Conservation (phyloP, 1,140 invertebrate species). For the Brachionus asplanchnoidis region DNA sequence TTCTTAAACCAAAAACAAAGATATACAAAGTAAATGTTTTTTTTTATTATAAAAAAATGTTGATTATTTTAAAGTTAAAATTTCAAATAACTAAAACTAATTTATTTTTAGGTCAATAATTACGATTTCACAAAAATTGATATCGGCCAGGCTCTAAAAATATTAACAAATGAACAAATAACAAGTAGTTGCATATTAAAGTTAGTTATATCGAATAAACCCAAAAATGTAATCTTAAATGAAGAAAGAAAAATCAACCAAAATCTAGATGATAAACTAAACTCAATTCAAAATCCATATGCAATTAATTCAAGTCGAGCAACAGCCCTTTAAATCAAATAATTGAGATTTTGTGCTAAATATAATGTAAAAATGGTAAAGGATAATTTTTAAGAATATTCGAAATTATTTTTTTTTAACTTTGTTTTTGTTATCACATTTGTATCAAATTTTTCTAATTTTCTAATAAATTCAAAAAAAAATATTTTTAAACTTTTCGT, state of each 20-base stretch:
- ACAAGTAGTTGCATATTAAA: background rate
- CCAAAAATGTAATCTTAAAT: conserved; percentile 2
- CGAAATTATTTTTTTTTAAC: background rate
- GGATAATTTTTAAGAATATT: background rate
- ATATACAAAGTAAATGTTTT: conserved; percentile 23
- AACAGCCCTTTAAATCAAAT: background rate
- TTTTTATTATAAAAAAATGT: too few species aligned
- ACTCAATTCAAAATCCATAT: conserved; percentile 11
- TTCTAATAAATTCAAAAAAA: background rate
- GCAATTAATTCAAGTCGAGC: background rate
- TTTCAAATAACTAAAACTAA: background rate
- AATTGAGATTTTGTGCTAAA: background rate
- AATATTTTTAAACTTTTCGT: background rate
- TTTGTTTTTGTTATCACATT: background rate
- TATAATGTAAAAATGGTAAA: background rate
- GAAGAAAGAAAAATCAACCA: conserved; percentile 10
- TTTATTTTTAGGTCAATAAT: conserved; percentile 9
- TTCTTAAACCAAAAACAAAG: conserved; percentile 29
- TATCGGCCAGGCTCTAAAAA: background rate
- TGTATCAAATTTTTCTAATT: background rate
- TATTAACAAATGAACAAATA: background rate
- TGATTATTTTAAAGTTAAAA: background rate
- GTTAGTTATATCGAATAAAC: conserved; percentile 16
- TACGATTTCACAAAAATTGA: conserved; percentile 29
- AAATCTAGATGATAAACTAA: conserved; percentile 1